Conservation (phyloP, 2,113 vertebrate species). For the Elachura formosa region DNA sequence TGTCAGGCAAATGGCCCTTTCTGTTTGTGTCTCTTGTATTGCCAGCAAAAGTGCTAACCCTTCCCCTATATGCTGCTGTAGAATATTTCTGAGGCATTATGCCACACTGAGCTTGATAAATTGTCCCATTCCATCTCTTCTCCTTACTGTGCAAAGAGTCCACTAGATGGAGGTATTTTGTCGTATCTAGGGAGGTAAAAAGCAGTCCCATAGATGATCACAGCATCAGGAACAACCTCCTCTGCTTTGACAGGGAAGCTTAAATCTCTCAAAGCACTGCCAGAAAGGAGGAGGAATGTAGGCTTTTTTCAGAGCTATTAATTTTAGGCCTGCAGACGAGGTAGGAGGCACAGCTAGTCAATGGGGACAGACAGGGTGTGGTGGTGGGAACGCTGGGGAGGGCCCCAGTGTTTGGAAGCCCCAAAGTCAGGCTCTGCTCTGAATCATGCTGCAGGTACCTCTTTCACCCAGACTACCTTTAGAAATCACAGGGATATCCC, state of each 20-base stretch:
- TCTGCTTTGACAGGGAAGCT: not conserved
- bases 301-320: not conserved
- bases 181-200: not conserved
- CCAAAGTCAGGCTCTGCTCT: not conserved
- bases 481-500: not conserved
- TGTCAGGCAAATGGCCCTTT: not conserved
- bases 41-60: not conserved
- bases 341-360: not conserved
- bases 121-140: not conserved
- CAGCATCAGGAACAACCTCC: not conserved
- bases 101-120: not conserved
- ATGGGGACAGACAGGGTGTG: not conserved
- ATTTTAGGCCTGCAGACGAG: not conserved
- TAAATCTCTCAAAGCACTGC: not conserved
- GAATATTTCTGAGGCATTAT: not conserved
- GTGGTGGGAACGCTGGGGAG: not conserved
- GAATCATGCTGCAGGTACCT: not conserved
- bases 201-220: not conserved
- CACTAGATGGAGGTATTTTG: slow-evolving; percentile 67
- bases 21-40: not conserved
- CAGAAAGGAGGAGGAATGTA: not conserved
- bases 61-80: not conserved
- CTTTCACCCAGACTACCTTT: not conserved
- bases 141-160: not conserved
- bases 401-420: not conserved